Evolutionary conservation across 1,140 invertebrate genomes (phyloP).

Genomic region (Diuraphis noxia): DNA sequence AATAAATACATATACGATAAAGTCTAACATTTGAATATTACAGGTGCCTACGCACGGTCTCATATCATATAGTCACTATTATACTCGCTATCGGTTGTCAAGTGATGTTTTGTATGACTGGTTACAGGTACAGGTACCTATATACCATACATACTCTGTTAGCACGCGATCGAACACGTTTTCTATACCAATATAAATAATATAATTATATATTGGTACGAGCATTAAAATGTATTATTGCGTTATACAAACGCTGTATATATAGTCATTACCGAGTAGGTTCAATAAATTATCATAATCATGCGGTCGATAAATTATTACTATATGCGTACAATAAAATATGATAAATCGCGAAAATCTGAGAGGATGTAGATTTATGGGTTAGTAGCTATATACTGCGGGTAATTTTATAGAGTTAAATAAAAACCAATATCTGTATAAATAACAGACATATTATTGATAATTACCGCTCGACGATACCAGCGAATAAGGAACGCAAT

Average conservation of each 20-base stretch:
- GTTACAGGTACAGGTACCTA: no score
- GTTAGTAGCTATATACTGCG: no score
- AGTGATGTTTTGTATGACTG: background rate
- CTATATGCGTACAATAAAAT: background rate
- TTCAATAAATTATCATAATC: conserved; percentile 11
- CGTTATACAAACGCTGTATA: background rate
- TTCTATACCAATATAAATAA: background rate
- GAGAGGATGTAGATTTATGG: no score
- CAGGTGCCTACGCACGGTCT: background rate
- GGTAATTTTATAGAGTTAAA: no score
- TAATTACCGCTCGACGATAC: background rate
- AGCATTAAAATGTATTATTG: background rate
- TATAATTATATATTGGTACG: no score
- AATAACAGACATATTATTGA: no score
- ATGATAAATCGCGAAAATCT: background rate
- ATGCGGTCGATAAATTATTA: background rate
- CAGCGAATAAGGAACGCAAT: background rate
- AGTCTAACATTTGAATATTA: background rate
- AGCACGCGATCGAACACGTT: background rate
- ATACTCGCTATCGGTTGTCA: background rate
- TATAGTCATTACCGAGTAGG: background rate
- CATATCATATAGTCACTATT: background rate
- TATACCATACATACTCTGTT: background rate
- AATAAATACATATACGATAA: background rate
- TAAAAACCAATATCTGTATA: background rate